These are phyloP conservation scores for Rhinolophus ferrumequinum DNA, from an alignment of 2,113 vertebrate species.

Conservation along the genomic window DNA sequence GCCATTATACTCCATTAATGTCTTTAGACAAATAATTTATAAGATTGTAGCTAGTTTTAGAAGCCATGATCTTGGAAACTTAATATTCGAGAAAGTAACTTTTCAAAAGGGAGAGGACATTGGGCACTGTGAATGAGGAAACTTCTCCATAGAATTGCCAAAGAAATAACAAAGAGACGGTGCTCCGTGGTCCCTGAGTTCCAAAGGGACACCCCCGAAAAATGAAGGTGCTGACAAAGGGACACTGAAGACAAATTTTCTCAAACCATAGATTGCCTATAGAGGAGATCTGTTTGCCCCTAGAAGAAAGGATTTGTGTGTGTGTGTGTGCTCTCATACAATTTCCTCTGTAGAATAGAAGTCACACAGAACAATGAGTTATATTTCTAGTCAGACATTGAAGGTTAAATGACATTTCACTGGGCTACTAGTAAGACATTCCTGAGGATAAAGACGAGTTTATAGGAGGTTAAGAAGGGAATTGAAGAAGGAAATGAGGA, in stretches of 20 bases:
- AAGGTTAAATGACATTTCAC: not conserved
- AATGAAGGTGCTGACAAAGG: not conserved
- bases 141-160: not conserved
- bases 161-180: not conserved
- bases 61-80: constrained; percentile 20
- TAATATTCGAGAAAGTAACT: constrained; percentile 11
- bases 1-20: constrained; percentile 65
- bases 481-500: not conserved
- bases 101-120: not conserved
- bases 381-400: not conserved
- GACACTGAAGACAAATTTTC: not conserved
- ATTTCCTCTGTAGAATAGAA: not conserved
- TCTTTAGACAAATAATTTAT: constrained; percentile 61
- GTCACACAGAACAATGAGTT: not conserved
- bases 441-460: not conserved
- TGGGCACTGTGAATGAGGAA: not conserved
- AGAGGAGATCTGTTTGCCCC: not conserved
- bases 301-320: not conserved
- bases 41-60: constrained; percentile 54
- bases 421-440: not conserved
- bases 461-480: not conserved
- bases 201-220: not conserved
- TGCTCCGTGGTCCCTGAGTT: not conserved
- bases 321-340: not conserved
- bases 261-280: not conserved